Conservation (phyloP, 2,888 invertebrate species). For the Leucozona laternaria region DNA sequence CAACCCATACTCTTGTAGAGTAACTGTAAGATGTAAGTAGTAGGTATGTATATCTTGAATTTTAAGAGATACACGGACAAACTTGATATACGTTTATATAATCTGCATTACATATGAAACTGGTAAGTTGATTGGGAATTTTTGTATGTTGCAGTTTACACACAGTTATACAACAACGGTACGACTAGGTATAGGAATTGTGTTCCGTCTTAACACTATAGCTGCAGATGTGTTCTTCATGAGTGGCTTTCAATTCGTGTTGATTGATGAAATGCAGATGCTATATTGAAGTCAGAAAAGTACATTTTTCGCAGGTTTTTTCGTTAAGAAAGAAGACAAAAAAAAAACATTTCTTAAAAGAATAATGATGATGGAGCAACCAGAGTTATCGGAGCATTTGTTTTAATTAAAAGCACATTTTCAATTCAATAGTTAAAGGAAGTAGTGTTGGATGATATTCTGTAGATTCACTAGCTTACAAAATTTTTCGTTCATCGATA, state of each 20-base stretch:
- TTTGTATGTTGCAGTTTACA: constrained; percentile 13
- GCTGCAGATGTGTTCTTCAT: constrained; percentile 16
- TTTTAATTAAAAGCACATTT: neutral
- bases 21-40: constrained; percentile 14
- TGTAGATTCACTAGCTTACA: no score
- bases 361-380: neutral
- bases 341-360: neutral
- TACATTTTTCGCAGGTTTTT: neutral
- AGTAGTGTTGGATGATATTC: neutral
- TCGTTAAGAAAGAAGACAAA: neutral
- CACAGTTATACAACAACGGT: constrained; percentile 39
- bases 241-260: constrained; percentile 31
- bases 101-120: neutral
- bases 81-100: neutral
- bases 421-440: neutral
- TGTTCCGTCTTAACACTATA: neutral
- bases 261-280: constrained; percentile 57
- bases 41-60: neutral
- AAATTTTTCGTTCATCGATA: no score
- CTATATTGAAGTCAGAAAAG: neutral
- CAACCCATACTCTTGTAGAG: neutral
- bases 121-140: constrained; percentile 32
- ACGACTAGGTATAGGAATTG: constrained; percentile 17
- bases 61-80: neutral
- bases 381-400: neutral